Evolutionary conservation across 2,888 invertebrate genomes (phyloP), one percentile per base, ranked within the genome.

Genomic region (Meloe dianella): DNA sequence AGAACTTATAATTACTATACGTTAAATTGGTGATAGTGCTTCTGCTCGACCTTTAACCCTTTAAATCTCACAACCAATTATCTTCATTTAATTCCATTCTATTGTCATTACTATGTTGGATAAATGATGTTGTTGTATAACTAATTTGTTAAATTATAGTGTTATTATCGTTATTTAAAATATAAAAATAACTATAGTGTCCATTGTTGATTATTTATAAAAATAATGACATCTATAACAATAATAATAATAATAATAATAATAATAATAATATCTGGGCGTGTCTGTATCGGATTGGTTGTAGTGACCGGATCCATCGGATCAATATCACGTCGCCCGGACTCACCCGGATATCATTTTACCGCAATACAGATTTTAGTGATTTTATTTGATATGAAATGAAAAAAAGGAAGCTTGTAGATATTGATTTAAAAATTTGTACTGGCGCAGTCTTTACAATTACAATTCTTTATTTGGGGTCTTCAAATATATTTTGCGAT

Each of bases 241-340:
- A 73, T 69, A 60, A 60, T 4, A 20, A 30, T 27, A 22, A 56
- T 22, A 14, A 29, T 61, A 17, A 22, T 61, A 12, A 20, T 41
- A 17, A n/a, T 29, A 68, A 69, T 66, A 73, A 74, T 73, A 73
- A 65, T 69, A 74, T 68, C 76, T 79, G 81, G 81, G 81, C 80
- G 81, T 81, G 81, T 78, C 81, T 74, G 74, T 73, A 76, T 74
- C 75, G 78, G 81, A 81, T 81, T 81, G 81, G 81, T 79, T 74
- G 79, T 71, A 74, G 73, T 77, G 80, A 80, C 82, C 81, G 82
- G 81, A 82, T 81, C 78, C 80, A 74, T 81, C 79, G 81, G 81
- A 83, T 83, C 83, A 81, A 82, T 82, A 82, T 82, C 83, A 82
- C 76, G 66, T 77, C 75, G 78, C 81, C 80, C 78, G 79, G 79